A percentile compares a stretch with the other conserved stretches of the same genome.
Conservation (phyloP, 2,888 invertebrate species). For the Amblyjoppa fuscipennis region DNA sequence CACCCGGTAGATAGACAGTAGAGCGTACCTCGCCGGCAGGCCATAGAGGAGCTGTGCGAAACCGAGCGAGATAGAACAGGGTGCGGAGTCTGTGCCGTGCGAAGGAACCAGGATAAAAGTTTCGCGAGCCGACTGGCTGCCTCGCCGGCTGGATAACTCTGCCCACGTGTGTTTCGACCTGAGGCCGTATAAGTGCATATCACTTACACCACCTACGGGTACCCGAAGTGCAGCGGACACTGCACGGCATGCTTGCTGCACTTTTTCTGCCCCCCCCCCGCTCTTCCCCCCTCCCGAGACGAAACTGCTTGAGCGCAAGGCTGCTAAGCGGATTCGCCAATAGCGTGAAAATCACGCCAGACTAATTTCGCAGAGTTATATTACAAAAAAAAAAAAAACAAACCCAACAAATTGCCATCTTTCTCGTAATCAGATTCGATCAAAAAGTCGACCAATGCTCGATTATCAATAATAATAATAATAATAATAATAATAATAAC, state of each 20-base stretch:
- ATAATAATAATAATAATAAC: too few relatives aligned
- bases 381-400: too few relatives aligned
- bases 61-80: conserved; percentile 57
- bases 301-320: conserved; percentile 26
- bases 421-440: too few relatives aligned
- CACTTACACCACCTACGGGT: conserved; percentile 63
- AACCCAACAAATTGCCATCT: too few relatives aligned
- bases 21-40: conserved; percentile 54
- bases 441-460: too few relatives aligned
- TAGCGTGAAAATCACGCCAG: conserved; percentile 33
- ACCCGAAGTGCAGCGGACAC: conserved; percentile 50
- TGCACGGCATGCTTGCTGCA: conserved; percentile 50
- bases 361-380: not conserved
- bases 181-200: conserved; percentile 75
- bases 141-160: conserved; percentile 35
- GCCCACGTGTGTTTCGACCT: conserved; percentile 69
- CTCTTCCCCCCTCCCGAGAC: not conserved
- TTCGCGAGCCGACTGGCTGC: conserved; percentile 34
- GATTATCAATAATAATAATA: too few relatives aligned
- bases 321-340: conserved; percentile 1
- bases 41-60: conserved; percentile 28
- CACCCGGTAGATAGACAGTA: conserved; percentile 71
- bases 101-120: conserved; percentile 48
- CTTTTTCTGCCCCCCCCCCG: conserved; percentile 44
- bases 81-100: conserved; percentile 59